Conservation (phyloP, 2,797 vertebrate genomes). For the Parotocinclus haroldoi region DNA sequence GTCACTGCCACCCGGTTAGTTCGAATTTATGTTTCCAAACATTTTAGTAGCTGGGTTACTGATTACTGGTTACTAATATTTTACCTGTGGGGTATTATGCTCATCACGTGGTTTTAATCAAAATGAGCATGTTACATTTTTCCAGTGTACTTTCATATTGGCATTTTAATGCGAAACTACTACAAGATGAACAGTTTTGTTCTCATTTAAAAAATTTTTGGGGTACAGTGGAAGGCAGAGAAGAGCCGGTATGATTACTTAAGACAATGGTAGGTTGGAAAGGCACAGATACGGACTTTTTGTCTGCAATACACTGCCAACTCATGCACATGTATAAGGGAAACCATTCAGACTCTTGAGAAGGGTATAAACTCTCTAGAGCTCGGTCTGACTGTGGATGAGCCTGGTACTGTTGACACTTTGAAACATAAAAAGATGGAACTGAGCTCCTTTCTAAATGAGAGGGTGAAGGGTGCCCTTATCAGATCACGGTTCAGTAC, state of each 20-base stretch:
- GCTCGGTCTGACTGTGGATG: neutral
- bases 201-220: neutral
- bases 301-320: neutral
- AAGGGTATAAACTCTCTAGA: neutral
- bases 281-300: neutral
- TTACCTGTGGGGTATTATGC: neutral
- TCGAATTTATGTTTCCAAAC: neutral
- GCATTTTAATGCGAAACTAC: neutral
- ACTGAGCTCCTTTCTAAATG: no score
- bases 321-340: neutral
- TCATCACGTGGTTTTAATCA: no score
- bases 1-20: neutral
- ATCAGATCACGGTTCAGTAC: no score
- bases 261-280: neutral
- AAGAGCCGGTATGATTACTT: neutral
- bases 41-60: neutral
- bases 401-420: no score
- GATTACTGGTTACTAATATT: neutral
- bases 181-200: neutral
- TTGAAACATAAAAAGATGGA: no score
- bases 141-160: no score
- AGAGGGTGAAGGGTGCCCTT: no score
- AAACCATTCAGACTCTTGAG: neutral
- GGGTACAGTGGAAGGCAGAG: neutral
- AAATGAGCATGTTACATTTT: no score